Evolutionary conservation across 2,888 invertebrate species (phyloP).

Genomic region (Dolichopus griseipennis): DNA sequence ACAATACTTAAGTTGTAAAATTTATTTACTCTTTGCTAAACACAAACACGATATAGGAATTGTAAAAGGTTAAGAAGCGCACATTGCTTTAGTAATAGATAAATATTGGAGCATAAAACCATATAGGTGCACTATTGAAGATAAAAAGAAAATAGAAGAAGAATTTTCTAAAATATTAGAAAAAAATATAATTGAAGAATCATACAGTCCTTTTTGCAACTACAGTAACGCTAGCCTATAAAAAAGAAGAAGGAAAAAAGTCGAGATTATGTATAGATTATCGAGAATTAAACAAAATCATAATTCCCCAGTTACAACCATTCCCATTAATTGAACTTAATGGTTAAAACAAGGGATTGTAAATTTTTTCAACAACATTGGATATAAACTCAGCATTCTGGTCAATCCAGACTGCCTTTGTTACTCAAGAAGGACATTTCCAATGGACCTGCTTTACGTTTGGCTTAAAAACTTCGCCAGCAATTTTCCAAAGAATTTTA

Average conservation of each 20-base stretch:
- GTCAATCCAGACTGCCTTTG: constrained; percentile 23
- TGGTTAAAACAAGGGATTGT: constrained; percentile 14
- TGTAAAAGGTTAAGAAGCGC: constrained; percentile 23
- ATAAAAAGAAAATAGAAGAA: constrained; percentile 14
- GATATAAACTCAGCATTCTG: constrained; percentile 24
- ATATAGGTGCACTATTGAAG: constrained; percentile 12
- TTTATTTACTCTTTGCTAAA: too few species aligned
- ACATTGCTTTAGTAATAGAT: constrained; percentile 14
- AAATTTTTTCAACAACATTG: constrained; percentile 17
- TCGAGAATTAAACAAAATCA: constrained; percentile 13
- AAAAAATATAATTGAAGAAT: constrained; percentile 10
- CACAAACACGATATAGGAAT: constrained; percentile 23
- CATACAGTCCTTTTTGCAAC: constrained; percentile 11
- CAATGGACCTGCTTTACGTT: constrained; percentile 24
- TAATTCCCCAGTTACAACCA: constrained; percentile 14
- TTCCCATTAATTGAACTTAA: constrained; percentile 7
- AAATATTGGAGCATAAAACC: constrained; percentile 13
- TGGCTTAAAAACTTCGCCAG: constrained; percentile 21
- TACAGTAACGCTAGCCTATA: constrained; percentile 16
- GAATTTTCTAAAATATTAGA: constrained; percentile 12
- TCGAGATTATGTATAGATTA: constrained; percentile 15
- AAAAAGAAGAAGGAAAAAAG: constrained; percentile 20
- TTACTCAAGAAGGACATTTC: constrained; percentile 24
- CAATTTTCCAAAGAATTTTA: constrained; percentile 24
- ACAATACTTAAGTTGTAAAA: too few species aligned